These are phyloP conservation scores for Augochlorella aurata DNA, from an alignment of 2,888 invertebrate genomes.

Conservation along the genomic window DNA sequence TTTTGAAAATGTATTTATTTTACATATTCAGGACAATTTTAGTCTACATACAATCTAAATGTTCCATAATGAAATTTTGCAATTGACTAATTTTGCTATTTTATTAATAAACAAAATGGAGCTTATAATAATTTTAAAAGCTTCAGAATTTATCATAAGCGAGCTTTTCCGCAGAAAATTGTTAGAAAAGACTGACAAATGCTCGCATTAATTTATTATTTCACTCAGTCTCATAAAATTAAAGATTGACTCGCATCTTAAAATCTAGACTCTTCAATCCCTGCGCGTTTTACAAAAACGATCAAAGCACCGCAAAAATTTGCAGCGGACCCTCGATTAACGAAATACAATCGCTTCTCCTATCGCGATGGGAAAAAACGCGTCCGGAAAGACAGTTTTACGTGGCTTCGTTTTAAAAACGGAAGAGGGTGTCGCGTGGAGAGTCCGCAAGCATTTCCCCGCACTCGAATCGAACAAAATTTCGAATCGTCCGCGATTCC, in stretches of 20 bases:
- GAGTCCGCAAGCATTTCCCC: background rate
- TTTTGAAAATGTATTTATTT: background rate
- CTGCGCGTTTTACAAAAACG: background rate
- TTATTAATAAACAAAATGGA: no score
- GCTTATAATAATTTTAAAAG: background rate
- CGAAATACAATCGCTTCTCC: background rate
- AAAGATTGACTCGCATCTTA: background rate
- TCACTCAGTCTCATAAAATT: background rate
- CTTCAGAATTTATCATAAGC: background rate
- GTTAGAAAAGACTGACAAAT: no score
- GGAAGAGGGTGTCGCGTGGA: background rate
- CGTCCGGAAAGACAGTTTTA: background rate
- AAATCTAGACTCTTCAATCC: background rate
- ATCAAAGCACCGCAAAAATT: no score
- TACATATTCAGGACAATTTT: background rate
- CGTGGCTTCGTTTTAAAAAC: constrained; percentile 1
- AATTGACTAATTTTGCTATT: no score
- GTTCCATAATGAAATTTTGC: no score
- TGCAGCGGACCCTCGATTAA: background rate
- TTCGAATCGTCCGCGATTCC: constrained; percentile 29
- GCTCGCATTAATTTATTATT: background rate
- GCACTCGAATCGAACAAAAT: constrained; percentile 14
- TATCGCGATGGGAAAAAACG: background rate
- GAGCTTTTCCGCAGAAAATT: background rate
- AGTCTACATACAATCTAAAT: no score